Percentiles rank a stretch among this genome's conserved stretches.
These are phyloP conservation scores for Hepsetus odoe DNA, from an alignment of 2,113 vertebrate species.

Conservation along the genomic window DNA sequence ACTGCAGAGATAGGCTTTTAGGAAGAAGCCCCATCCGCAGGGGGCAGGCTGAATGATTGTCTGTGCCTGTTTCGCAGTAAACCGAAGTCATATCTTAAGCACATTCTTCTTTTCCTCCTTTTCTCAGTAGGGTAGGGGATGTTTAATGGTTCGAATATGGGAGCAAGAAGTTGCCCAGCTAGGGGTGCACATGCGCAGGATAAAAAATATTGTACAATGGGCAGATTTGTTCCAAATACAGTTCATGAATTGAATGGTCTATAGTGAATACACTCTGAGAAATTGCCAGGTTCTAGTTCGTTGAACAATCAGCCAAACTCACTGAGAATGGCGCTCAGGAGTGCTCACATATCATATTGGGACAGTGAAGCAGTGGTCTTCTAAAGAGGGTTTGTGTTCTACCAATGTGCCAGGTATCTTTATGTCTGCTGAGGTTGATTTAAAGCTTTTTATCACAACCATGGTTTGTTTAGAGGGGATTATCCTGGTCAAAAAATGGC, in stretches of 20 bases:
- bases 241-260: background rate
- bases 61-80: slow-evolving; percentile 26
- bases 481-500: no score
- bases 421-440: background rate
- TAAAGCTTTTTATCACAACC: no score
- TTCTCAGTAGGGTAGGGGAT: slow-evolving; percentile 19
- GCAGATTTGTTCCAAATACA: background rate
- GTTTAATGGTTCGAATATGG: background rate
- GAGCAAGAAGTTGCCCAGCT: background rate
- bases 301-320: background rate
- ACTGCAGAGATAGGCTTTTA: slow-evolving; percentile 19
- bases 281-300: background rate
- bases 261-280: background rate
- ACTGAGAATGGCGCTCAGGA: background rate
- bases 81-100: slow-evolving; percentile 1
- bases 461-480: no score
- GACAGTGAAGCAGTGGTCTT: background rate
- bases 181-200: background rate
- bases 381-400: background rate
- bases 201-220: background rate
- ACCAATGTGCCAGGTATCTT: background rate
- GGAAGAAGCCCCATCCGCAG: slow-evolving; percentile 1
- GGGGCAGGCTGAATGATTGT: slow-evolving; percentile 8
- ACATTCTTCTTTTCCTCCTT: background rate
- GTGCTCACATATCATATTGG: no score